Evolutionary conservation across 2,113 vertebrate species (phyloP), one percentile per base, ranked within the genome.

Genomic region (Motacilla alba): DNA sequence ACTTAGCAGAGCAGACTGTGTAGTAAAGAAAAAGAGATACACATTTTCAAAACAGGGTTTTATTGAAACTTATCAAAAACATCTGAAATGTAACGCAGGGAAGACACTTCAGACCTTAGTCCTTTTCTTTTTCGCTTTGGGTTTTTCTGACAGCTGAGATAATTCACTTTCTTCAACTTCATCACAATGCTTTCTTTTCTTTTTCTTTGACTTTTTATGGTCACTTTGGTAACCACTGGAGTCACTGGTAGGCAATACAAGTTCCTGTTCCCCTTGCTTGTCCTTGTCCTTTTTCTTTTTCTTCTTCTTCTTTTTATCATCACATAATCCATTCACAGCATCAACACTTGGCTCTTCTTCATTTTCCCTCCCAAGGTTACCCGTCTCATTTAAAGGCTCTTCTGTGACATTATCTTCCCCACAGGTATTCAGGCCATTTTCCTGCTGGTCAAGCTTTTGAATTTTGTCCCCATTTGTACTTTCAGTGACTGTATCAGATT

Each of bases 151-250:
- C 19, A 84, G 69, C 30, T 93, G 92, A 30, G 87, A 78, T 41
- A 88, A 14, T 47, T 80, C 73, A 26, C 56, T 87, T 49, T 92
- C 97, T 87, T 87, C 81, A 56, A 20, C 43, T 83, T 96, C 97
- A 24, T 89, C 81, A 5, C 41, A 90, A 46, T 93, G 93, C 60
- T 97, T 97, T 55, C 93, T 98, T 87, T 98, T 98, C 95, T 98
- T 98, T 97, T 98, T 99, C 91, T 97, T 99, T 86, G 89, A 97
- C 53, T 98, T 97, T 87, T 98, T 99, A 60, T 98, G 96, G 82
- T 98, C 98, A 80, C 98, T 98, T 8, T 98, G 89, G 90, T 98
- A 99, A 86, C 98, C 98, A 35, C 98, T 98, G 46, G 98, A 98
- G 97, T 99, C 98, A 85, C 98, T 99, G 52, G 77, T 82, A 11